Percentiles rank a stretch among this genome's conserved stretches.
phyloP scores from a whole-genome alignment of 2,888 invertebrate species.

The Melangyna quadrimaculata region DNA sequence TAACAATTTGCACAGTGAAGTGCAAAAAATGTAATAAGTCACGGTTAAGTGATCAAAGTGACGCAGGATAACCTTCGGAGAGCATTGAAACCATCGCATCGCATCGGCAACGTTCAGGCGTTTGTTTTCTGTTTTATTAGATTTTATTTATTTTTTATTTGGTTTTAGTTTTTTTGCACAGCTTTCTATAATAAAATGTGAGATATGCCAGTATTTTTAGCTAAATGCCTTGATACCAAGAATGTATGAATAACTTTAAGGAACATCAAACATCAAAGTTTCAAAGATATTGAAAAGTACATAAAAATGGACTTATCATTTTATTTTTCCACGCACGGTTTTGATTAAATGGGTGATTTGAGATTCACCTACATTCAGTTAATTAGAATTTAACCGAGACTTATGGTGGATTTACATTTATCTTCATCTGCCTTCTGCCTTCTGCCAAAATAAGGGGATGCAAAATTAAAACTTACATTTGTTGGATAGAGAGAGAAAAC shows the following conservation, averaged over 20 bases:
- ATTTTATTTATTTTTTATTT: conserved; percentile 14
- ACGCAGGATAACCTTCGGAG: conserved; percentile 62
- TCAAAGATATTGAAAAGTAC: no score
- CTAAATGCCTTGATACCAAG: neutral
- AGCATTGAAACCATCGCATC: neutral
- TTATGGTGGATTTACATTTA: no score
- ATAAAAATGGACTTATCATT: no score
- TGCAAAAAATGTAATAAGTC: conserved; percentile 70
- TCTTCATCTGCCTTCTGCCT: no score
- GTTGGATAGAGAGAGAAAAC: no score
- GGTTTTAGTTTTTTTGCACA: neutral
- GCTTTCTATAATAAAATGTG: neutral
- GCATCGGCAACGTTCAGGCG: conserved; percentile 34
- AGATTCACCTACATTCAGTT: no score
- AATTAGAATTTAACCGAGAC: no score
- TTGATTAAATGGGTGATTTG: no score
- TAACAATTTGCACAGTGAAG: conserved; percentile 72
- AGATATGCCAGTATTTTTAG: neutral
- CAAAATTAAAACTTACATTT: no score
- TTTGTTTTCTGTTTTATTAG: conserved; percentile 21
- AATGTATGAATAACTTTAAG: neutral
- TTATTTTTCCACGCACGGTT: no score
- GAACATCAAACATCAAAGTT: neutral
- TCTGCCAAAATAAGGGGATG: no score
- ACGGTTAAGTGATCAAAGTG: conserved; percentile 71